These are phyloP conservation scores for Melanotaenia parkinsoni DNA, from an alignment of 2,797 vertebrate species.

Conservation along the genomic window DNA sequence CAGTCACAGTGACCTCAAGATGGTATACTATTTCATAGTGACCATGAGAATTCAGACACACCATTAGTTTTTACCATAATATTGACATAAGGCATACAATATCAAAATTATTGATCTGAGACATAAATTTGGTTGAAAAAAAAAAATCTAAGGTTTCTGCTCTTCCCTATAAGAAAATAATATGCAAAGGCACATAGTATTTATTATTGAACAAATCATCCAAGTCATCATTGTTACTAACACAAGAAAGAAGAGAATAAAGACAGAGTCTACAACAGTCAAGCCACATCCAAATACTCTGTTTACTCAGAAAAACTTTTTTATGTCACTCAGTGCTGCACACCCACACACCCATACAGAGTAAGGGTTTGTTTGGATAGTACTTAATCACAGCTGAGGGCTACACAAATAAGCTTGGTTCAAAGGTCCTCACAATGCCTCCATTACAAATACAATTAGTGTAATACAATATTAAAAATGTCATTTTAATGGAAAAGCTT, in stretches of 20 bases:
- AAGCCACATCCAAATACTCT: conserved; percentile 41
- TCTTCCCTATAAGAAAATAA: neutral
- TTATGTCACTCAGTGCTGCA: conserved; percentile 59
- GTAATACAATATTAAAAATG: conserved; percentile 38
- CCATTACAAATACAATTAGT: conserved; percentile 55
- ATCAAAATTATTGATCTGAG: no score
- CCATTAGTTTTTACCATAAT: neutral
- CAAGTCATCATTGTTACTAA: neutral
- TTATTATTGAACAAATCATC: neutral
- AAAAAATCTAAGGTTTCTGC: no score
- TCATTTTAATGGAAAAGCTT: conserved; percentile 46
- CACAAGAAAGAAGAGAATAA: neutral
- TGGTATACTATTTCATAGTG: neutral
- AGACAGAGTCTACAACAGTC: conserved; percentile 18
- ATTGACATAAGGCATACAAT: no score
- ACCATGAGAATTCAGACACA: neutral
- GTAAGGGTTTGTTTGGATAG: conserved; percentile 57
- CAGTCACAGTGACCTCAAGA: neutral
- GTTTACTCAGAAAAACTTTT: conserved; percentile 55
- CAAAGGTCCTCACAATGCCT: conserved; percentile 40
- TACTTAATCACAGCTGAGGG: conserved; percentile 64
- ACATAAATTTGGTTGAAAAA: no score
- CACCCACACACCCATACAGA: conserved; percentile 53
- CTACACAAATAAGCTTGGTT: conserved; percentile 58
- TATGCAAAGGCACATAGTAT: neutral